phyloP scores from a whole-genome alignment of 23 tunicate genomes.

The Pegea sp. region DNA sequence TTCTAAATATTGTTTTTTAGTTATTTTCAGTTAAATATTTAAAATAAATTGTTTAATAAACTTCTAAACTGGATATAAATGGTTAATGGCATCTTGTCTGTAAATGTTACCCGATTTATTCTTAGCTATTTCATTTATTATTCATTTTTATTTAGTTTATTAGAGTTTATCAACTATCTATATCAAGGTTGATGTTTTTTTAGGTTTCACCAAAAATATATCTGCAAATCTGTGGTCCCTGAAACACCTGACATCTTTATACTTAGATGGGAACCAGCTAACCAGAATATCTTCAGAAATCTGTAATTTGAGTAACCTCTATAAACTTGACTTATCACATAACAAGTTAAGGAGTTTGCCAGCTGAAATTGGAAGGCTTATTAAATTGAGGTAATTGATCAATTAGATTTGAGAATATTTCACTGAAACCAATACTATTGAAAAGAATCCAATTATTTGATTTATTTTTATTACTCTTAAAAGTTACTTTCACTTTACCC shows the following conservation, averaged over 20 bases:
- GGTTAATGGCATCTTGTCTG: background rate
- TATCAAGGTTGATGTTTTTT: constrained; percentile 1
- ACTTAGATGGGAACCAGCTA: constrained; percentile 77
- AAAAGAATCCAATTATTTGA: too few species aligned
- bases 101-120: background rate
- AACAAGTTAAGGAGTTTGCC: constrained; percentile 90
- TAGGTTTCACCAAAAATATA: constrained; percentile 63
- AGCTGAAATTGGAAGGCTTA: constrained; percentile 87
- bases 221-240: constrained; percentile 72
- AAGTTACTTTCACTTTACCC: background rate
- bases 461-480: background rate
- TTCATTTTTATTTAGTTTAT: background rate
- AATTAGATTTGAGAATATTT: too few species aligned
- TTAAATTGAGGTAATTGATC: too few species aligned
- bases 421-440: too few species aligned
- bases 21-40: background rate
- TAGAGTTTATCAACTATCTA: background rate
- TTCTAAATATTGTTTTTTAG: too few species aligned
- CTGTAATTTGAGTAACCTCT: constrained; percentile 27
- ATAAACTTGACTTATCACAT: constrained; percentile 59
- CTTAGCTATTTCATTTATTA: background rate
- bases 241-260: constrained; percentile 61
- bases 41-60: background rate
- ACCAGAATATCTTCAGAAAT: constrained; percentile 87
- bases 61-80: too few species aligned